Conservation (phyloP, 2,113 vertebrate genomes). For the Paralichthys olivaceus region DNA sequence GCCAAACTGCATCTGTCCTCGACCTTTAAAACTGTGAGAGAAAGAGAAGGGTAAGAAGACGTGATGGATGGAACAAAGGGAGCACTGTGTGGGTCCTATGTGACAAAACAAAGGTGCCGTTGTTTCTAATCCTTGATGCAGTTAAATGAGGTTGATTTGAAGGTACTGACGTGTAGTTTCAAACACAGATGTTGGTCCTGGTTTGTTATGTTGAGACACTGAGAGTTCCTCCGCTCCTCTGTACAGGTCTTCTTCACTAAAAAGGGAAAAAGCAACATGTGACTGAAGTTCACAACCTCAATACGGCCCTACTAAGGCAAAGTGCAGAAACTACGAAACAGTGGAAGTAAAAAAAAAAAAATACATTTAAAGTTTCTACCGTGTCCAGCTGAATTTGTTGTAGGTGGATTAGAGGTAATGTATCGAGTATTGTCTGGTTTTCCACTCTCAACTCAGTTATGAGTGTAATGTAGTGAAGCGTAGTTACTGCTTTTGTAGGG, state of each 20-base stretch:
- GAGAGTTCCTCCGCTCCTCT: slow-evolving; percentile 76
- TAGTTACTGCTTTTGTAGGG: too few species aligned
- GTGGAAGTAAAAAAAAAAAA: too few species aligned
- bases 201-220: slow-evolving; percentile 25
- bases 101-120: not conserved
- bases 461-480: too few species aligned
- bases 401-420: too few species aligned
- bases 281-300: not conserved
- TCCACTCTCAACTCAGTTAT: too few species aligned
- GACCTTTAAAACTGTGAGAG: slow-evolving; percentile 62
- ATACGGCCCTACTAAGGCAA: not conserved
- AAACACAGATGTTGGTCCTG: slow-evolving; percentile 15
- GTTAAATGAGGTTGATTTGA: not conserved
- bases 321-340: not conserved
- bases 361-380: too few species aligned
- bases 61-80: not conserved
- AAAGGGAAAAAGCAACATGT: not conserved
- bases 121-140: slow-evolving; percentile 7
- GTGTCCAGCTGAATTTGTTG: too few species aligned
- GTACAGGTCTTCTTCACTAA: slow-evolving; percentile 81
- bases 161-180: slow-evolving; percentile 65
- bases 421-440: too few species aligned
- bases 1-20: slow-evolving; percentile 86
- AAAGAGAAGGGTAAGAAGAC: slow-evolving; percentile 3
- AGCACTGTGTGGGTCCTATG: not conserved